Evolutionary conservation across 2,888 invertebrate genomes (phyloP).

Genomic region (Flexamia atlantica): DNA sequence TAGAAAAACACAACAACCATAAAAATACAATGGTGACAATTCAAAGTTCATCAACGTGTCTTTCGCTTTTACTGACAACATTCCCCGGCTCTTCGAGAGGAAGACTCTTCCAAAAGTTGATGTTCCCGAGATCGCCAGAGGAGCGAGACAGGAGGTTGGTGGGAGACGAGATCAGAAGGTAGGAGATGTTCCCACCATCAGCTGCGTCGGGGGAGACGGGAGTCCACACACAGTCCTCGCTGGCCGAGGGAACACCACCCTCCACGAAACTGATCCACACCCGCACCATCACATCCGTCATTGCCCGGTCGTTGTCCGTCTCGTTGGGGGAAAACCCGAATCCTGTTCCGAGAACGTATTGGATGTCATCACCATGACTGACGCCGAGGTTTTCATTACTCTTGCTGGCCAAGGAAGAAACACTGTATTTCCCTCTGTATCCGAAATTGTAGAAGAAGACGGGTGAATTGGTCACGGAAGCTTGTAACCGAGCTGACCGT

Average conservation of each 20-base stretch:
- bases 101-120: conserved; percentile 9
- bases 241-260: not conserved
- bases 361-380: conserved; percentile 42
- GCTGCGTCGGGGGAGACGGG: not conserved
- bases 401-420: conserved; percentile 24
- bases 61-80: not conserved
- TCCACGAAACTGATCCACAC: conserved; percentile 7
- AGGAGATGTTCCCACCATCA: not conserved
- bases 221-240: not conserved
- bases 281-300: conserved; percentile 6
- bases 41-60: conserved; percentile 13
- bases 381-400: conserved; percentile 32
- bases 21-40: not conserved
- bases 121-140: not conserved
- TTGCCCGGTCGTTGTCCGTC: not conserved
- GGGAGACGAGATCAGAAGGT: conserved; percentile 1
- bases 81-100: conserved; percentile 4
- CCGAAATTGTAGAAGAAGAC: conserved; percentile 55
- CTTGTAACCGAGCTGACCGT: conserved; percentile 44
- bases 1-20: not conserved
- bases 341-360: not conserved
- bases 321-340: not conserved
- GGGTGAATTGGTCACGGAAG: conserved; percentile 15
- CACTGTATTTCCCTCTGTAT: conserved; percentile 31
- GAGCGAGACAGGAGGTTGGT: not conserved